These are phyloP conservation scores for Saccostrea echinata DNA, from an alignment of 1,140 invertebrate genomes.

Conservation along the genomic window DNA sequence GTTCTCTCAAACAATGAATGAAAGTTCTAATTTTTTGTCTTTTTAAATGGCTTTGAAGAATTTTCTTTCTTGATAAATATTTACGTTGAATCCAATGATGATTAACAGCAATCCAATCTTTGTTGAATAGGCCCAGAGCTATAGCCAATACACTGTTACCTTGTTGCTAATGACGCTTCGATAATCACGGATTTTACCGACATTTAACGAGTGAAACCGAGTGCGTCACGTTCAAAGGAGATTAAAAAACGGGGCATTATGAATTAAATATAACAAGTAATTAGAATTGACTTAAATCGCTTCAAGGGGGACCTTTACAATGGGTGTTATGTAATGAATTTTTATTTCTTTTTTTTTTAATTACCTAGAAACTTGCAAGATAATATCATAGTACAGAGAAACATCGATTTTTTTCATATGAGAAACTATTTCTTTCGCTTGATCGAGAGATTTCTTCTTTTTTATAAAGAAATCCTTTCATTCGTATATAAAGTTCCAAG, in stretches of 20 bases:
- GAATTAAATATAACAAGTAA: not conserved
- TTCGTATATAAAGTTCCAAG: not conserved
- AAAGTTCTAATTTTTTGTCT: not conserved
- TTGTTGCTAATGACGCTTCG: conserved; percentile 19
- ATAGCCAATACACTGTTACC: not conserved
- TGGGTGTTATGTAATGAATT: not conserved
- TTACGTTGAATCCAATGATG: conserved; percentile 29
- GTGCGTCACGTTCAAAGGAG: not conserved
- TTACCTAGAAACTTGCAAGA: too few relatives aligned
- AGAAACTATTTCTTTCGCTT: not conserved
- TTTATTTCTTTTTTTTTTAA: too few relatives aligned
- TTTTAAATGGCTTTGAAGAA: conserved; percentile 14
- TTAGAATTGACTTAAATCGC: conserved; percentile 1
- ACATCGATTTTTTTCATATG: not conserved
- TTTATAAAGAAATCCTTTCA: not conserved
- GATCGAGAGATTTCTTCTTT: not conserved
- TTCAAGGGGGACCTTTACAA: not conserved
- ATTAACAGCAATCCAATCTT: conserved; percentile 32
- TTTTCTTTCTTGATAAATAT: conserved; percentile 15
- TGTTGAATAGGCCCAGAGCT: conserved; percentile 15
- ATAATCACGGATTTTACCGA: conserved; percentile 7
- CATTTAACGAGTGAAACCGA: not conserved
- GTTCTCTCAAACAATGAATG: not conserved
- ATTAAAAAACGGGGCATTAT: not conserved
- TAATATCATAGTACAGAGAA: not conserved